Percentiles rank a stretch among this genome's conserved stretches.
phyloP scores from a whole-genome alignment of 2,888 invertebrate genomes.

The Ypsolopha sequella region DNA sequence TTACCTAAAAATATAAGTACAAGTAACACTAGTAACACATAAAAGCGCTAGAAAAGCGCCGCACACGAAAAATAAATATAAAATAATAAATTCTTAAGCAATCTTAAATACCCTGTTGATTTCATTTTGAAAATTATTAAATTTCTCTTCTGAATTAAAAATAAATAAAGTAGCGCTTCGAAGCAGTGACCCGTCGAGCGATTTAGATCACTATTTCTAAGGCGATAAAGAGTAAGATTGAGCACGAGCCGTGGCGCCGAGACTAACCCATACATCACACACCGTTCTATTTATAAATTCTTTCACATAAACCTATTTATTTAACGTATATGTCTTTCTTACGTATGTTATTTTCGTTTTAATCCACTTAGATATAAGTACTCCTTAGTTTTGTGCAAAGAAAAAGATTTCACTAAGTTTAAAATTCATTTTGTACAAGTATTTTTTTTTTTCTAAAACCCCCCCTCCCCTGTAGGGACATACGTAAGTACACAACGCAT shows the following conservation, averaged over 20 bases:
- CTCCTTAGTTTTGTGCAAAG: conserved; percentile 53
- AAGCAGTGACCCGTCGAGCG: not conserved
- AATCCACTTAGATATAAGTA: conserved; percentile 40
- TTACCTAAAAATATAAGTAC: conserved; percentile 25
- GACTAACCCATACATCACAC: conserved; percentile 17
- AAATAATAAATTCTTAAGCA: conserved; percentile 65
- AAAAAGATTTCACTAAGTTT: conserved; percentile 35
- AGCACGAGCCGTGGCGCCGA: conserved; percentile 11
- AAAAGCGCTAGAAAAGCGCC: conserved; percentile 23
- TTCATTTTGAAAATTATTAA: conserved; percentile 38
- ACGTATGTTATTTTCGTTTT: conserved; percentile 66
- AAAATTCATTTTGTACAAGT: conserved; percentile 46
- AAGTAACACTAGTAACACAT: conserved; percentile 31
- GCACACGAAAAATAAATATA: conserved; percentile 52
- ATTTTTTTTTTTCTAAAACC: conserved; percentile 19
- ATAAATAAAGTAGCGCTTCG: conserved; percentile 2
- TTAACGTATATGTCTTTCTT: conserved; percentile 70
- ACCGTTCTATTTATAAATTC: conserved; percentile 48
- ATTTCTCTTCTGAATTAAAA: conserved; percentile 3
- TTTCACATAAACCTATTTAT: conserved; percentile 58
- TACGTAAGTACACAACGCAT: not conserved
- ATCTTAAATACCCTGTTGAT: conserved; percentile 71
- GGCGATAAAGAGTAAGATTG: not conserved
- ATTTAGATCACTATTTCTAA: not conserved
- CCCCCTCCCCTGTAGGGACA: conserved; percentile 7